Conservation (phyloP, 2,113 vertebrate genomes). For the Acanthisitta chloris region DNA sequence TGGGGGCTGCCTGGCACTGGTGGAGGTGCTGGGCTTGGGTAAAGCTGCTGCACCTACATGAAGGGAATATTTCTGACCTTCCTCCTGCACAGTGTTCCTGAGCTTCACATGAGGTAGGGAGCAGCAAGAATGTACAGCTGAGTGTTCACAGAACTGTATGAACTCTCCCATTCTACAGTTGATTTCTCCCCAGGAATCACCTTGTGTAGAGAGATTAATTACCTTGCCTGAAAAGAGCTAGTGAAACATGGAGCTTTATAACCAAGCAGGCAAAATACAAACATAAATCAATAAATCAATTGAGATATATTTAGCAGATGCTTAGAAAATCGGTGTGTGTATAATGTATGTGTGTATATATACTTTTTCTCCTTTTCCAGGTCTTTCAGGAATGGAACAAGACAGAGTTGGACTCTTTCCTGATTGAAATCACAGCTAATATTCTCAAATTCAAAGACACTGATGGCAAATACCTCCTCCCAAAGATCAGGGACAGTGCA, state of each 20-base stretch:
- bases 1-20: background rate
- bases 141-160: background rate
- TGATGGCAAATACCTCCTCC: conserved; percentile 85
- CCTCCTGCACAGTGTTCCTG: background rate
- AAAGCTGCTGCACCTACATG: background rate
- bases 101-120: background rate
- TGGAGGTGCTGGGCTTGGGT: background rate
- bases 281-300: background rate
- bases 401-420: conserved; percentile 94
- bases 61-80: background rate
- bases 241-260: background rate
- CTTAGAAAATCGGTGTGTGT: accelerated
- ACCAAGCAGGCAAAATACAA: background rate
- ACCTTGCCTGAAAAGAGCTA: background rate
- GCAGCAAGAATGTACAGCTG: background rate
- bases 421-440: conserved; percentile 95
- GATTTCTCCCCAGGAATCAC: background rate
- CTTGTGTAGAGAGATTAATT: background rate
- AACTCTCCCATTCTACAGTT: background rate
- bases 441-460: conserved; percentile 88
- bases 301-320: background rate
- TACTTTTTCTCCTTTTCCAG: conserved; percentile 22
- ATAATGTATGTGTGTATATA: background rate
- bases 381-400: conserved; percentile 93
- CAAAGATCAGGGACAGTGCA: conserved; percentile 92